Evolutionary conservation across 2,113 vertebrate species (phyloP).

Genomic region (Carassius gibelio): DNA sequence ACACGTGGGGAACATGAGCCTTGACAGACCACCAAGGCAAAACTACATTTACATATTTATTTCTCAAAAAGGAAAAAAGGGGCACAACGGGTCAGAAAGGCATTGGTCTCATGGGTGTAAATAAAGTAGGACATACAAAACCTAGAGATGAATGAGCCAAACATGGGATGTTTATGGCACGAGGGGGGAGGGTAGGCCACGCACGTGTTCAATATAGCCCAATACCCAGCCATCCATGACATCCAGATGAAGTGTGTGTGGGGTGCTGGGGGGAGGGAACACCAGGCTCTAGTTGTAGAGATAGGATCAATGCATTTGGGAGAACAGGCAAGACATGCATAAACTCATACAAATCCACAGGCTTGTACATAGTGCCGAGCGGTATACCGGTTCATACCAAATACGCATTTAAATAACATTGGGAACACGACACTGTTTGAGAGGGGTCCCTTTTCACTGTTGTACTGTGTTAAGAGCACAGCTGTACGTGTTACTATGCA

Average conservation of each 20-base stretch:
- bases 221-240: slow-evolving; percentile 4
- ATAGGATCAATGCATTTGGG: not conserved
- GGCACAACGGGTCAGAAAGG: not conserved
- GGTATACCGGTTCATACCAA: too few relatives aligned
- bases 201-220: slow-evolving; percentile 1
- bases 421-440: too few relatives aligned
- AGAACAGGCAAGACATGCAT: not conserved
- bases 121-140: not conserved
- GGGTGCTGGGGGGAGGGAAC: not conserved
- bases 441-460: too few relatives aligned
- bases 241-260: slow-evolving; percentile 28
- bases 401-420: too few relatives aligned
- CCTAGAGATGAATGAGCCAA: not conserved
- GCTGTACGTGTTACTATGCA: too few relatives aligned
- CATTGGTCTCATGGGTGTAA: not conserved
- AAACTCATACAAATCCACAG: too few relatives aligned
- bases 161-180: not conserved
- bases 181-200: not conserved
- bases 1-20: not conserved
- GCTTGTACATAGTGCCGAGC: too few relatives aligned
- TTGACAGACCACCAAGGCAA: not conserved
- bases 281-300: not conserved
- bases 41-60: not conserved
- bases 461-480: too few relatives aligned
- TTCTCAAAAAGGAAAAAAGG: not conserved